Base-by-base conservation (phyloP, 2,888 invertebrate species). In the Platycheirus albimanus region DNA sequence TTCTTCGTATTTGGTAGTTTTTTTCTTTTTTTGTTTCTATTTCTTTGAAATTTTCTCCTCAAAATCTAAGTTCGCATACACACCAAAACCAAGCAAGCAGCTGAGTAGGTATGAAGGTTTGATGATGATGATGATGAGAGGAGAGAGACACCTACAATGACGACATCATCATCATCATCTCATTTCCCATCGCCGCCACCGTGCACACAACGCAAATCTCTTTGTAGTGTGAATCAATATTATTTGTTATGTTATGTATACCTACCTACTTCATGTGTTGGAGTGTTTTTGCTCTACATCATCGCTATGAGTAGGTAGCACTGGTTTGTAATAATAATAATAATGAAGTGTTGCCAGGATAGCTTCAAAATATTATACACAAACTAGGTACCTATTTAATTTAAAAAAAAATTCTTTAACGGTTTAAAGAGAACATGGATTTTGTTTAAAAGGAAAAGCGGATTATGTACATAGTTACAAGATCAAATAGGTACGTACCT, bases 121-220 rank as follows among this genome's bases (percentile, higher is more conserved):
- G 24, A n/a, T 3, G 6, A 19, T 56, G 56, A 8, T 56, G 56
- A n/a, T n/a, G n/a, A n/a, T n/a, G n/a, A n/a, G n/a, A n/a, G n/a
- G n/a, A n/a, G n/a, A n/a, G n/a, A 76, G 38, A 69, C 58, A 76
- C 66, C 81, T 67, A 81, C 76, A 81, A 76, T 76, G 81, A 81
- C 81, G 81, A 66, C 76, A 76, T 61, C 70, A 41, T 20, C 49
- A 24, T 19, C 45, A 24, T 56, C 28, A 24, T n/a, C n/a, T n/a
- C n/a, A n/a, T n/a, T n/a, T n/a, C n/a, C n/a, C n/a, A n/a, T 43
- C 15, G 5, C 13, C 15, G 36, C 0, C 0, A 33, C 6, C 1
- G 66, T 49, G 24, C 20, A 66, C 49, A 71, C 41, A 70, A 67
- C 20, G 54, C 56, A 33, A 47, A 56, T 51, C 51, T 76, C 69